These are phyloP conservation scores for Solenopsis fugax DNA, from an alignment of 1,140 invertebrate species.

Conservation along the genomic window DNA sequence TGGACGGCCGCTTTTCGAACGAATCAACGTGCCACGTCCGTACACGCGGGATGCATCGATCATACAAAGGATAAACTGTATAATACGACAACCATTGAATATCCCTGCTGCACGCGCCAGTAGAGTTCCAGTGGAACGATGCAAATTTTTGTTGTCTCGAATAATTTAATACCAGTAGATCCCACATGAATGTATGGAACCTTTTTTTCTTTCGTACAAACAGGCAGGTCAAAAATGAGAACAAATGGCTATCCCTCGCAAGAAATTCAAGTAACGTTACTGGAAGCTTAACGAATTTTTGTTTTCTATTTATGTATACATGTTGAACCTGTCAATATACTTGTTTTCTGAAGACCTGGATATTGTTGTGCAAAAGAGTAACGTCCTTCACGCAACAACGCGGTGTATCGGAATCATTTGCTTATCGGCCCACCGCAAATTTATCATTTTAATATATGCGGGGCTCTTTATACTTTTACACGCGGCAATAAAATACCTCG, in stretches of 20 bases:
- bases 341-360: background rate
- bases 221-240: background rate
- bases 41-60: constrained; percentile 2
- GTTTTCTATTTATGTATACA: background rate
- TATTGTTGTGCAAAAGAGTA: background rate
- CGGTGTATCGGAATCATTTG: background rate
- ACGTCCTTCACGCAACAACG: background rate
- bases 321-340: no score
- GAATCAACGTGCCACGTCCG: background rate
- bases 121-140: constrained; percentile 6
- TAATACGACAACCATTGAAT: background rate
- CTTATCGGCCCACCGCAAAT: constrained; percentile 2
- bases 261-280: background rate
- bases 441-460: constrained; percentile 56
- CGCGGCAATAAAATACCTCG: constrained; percentile 13
- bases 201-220: background rate
- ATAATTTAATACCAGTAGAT: constrained; percentile 7
- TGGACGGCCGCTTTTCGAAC: background rate
- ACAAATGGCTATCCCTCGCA: background rate
- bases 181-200: no score
- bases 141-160: constrained; percentile 34
- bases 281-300: background rate
- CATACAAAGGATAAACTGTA: constrained; percentile 14
- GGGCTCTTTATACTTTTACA: constrained; percentile 5
- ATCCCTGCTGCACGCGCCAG: background rate